Percentiles rank a stretch among this genome's conserved stretches.
phyloP scores from a whole-genome alignment of 1,140 invertebrate species.

The Sycobia sp. region DNA sequence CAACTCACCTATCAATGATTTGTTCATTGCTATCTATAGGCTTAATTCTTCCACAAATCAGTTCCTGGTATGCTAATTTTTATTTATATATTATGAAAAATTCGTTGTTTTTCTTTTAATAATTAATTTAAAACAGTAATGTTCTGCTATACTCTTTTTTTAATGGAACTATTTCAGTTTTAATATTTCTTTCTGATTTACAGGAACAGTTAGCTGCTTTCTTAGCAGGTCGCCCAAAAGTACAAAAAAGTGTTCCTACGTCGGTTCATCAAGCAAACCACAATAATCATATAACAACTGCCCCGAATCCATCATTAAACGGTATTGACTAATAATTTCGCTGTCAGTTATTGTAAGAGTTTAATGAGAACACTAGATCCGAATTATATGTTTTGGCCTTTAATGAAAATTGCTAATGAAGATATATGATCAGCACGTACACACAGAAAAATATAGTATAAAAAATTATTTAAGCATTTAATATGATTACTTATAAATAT shows the following conservation, averaged over 20 bases:
- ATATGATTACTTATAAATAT: no score
- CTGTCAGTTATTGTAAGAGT: no score
- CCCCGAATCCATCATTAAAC: slow-evolving; percentile 61
- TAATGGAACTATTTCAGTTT: no score
- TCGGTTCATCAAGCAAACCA: slow-evolving; percentile 56
- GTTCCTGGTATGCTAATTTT: slow-evolving; percentile 48
- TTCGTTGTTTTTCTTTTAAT: slow-evolving; percentile 13
- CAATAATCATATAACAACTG: slow-evolving; percentile 60
- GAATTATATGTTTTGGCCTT: no score
- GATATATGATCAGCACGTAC: no score
- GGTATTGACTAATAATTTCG: slow-evolving; percentile 58
- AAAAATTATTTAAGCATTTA: no score
- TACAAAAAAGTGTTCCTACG: slow-evolving; percentile 55
- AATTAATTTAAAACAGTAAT: no score
- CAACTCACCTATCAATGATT: slow-evolving; percentile 39
- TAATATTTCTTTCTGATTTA: slow-evolving; percentile 34
- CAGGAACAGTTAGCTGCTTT: slow-evolving; percentile 66
- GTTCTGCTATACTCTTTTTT: no score
- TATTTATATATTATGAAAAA: slow-evolving; percentile 6
- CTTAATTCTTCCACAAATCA: slow-evolving; percentile 48
- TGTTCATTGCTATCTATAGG: slow-evolving; percentile 45
- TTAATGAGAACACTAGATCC: no score
- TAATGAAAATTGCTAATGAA: no score
- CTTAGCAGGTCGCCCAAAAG: slow-evolving; percentile 64
- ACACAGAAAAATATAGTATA: no score